phyloP scores from a whole-genome alignment of 1,140 invertebrate species.

The Choristoneura fumiferana region DNA sequence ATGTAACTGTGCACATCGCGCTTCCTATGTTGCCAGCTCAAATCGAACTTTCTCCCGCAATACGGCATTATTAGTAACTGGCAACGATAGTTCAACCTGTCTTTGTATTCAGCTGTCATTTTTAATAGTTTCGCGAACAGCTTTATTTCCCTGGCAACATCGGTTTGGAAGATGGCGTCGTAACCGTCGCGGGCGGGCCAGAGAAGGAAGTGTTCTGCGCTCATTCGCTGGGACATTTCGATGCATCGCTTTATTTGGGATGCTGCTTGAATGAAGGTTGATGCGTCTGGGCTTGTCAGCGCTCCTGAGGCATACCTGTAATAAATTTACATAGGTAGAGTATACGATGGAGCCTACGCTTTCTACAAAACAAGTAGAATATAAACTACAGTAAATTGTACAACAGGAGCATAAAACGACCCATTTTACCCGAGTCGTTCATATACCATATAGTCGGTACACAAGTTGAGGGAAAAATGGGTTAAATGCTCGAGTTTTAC shows the following conservation, averaged over 20 bases:
- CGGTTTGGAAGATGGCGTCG: constrained; percentile 80
- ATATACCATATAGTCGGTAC: too few relatives aligned
- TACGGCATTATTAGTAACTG: constrained; percentile 80
- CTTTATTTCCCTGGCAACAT: constrained; percentile 80
- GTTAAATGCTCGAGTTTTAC: too few relatives aligned
- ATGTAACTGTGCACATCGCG: constrained; percentile 72
- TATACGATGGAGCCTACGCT: too few relatives aligned
- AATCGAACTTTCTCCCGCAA: constrained; percentile 29
- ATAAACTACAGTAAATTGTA: too few relatives aligned
- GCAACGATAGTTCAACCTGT: constrained; percentile 82
- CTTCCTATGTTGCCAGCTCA: constrained; percentile 35
- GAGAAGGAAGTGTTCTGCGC: constrained; percentile 82
- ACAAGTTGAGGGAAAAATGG: too few relatives aligned
- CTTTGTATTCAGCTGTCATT: constrained; percentile 82
- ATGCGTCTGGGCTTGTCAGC: constrained; percentile 80
- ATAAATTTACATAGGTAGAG: too few relatives aligned
- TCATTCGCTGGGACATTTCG: constrained; percentile 81
- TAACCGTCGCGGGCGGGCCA: constrained; percentile 82
- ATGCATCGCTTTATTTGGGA: constrained; percentile 83
- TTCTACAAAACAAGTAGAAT: too few relatives aligned
- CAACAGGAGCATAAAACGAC: too few relatives aligned
- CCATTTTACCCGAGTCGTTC: too few relatives aligned
- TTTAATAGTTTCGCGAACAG: constrained; percentile 81
- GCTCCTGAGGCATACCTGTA: constrained; percentile 81
- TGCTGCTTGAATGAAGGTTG: constrained; percentile 80